These are phyloP conservation scores for Sylvia atricapilla DNA, from an alignment of 2,113 vertebrate species.

Conservation along the genomic window DNA sequence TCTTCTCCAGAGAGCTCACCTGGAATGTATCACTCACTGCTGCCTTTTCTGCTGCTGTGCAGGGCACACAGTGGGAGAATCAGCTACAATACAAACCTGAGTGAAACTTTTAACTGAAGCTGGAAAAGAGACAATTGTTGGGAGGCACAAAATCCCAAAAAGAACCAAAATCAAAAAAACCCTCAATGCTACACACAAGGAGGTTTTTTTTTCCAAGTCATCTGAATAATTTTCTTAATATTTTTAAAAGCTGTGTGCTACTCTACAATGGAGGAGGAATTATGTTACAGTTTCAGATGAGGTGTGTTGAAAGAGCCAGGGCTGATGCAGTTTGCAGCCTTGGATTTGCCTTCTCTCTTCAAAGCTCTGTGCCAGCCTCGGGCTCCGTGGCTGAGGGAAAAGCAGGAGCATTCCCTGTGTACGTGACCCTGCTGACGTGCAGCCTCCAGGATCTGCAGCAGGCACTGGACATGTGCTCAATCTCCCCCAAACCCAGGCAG, in stretches of 20 bases:
- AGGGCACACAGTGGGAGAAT: not conserved
- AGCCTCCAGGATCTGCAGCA: not conserved
- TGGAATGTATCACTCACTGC: not conserved
- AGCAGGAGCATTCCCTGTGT: not conserved
- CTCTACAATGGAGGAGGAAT: constrained; percentile 32
- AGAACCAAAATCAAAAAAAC: not conserved
- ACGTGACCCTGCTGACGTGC: not conserved
- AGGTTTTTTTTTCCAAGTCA: not conserved
- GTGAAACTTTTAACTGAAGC: not conserved
- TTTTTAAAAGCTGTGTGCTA: constrained; percentile 62
- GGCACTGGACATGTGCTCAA: not conserved
- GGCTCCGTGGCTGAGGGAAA: not conserved
- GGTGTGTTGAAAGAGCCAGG: constrained; percentile 64
- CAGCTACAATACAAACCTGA: not conserved
- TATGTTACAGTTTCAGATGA: constrained; percentile 68
- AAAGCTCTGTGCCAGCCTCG: constrained; percentile 68
- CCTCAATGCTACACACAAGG: not conserved
- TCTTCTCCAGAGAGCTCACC: not conserved
- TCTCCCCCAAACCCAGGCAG: not conserved
- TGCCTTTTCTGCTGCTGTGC: not conserved
- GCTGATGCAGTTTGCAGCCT: constrained; percentile 65
- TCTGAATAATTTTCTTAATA: constrained; percentile 54
- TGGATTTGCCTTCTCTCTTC: constrained; percentile 40
- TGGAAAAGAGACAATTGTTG: constrained; percentile 31
- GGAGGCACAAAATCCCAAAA: constrained; percentile 32